phyloP scores from a whole-genome alignment of 2,113 vertebrate species.

The Notiomystis cincta region DNA sequence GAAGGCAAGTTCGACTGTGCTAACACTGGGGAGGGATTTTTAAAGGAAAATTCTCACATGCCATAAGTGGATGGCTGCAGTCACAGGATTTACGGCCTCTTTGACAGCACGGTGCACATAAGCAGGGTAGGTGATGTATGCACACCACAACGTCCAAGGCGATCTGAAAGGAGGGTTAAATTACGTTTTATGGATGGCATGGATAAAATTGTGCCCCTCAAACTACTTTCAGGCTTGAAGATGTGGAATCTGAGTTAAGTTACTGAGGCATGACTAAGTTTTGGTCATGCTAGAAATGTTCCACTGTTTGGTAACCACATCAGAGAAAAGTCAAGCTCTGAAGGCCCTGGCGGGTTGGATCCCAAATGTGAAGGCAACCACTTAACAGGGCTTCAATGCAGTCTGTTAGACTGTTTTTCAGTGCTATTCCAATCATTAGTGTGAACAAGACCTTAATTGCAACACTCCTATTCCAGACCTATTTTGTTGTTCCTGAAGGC shows the following conservation, averaged over 20 bases:
- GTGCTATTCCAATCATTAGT: neutral
- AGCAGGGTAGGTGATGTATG: neutral
- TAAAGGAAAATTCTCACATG: neutral
- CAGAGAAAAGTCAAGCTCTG: conserved; percentile 16
- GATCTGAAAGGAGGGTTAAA: neutral
- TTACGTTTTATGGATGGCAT: neutral
- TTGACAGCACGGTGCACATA: neutral
- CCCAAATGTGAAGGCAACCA: conserved; percentile 24
- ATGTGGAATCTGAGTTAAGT: conserved; percentile 38
- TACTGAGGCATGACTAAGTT: conserved; percentile 54
- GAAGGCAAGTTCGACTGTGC: neutral
- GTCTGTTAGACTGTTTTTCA: neutral
- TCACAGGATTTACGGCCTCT: neutral
- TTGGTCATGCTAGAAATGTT: conserved; percentile 49
- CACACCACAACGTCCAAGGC: neutral
- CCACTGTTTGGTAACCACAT: conserved; percentile 56
- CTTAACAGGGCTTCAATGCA: conserved; percentile 8
- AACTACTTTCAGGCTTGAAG: conserved; percentile 27
- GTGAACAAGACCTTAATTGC: neutral
- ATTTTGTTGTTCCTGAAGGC: neutral
- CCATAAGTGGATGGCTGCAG: neutral
- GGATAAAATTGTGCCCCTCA: conserved; percentile 5
- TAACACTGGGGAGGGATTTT: neutral
- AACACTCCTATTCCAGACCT: neutral
- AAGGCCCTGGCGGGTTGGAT: neutral